Conservation (phyloP, 1,140 invertebrate species). For the Linepithema humile region DNA sequence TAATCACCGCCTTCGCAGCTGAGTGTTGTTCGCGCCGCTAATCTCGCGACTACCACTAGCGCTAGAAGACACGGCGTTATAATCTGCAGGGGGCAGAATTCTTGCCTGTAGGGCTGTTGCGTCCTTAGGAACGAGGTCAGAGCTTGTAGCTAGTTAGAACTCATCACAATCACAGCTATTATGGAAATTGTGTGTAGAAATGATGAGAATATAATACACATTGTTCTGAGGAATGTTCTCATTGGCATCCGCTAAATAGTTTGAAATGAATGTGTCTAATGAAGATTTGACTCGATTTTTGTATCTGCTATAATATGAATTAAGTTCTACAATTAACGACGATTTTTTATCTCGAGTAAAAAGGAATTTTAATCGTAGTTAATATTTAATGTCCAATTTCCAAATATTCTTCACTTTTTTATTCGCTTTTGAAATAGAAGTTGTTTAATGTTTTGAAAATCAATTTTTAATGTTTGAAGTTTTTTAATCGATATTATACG, state of each 20-base stretch:
- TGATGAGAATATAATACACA: background rate
- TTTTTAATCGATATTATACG: too few species aligned
- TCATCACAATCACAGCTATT: background rate
- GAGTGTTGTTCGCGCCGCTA: constrained; percentile 33
- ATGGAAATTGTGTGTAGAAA: background rate
- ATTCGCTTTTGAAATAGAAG: too few species aligned
- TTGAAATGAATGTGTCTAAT: background rate
- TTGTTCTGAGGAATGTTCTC: background rate
- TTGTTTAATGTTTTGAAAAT: too few species aligned
- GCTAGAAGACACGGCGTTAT: background rate
- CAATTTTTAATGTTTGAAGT: too few species aligned
- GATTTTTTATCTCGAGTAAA: too few species aligned
- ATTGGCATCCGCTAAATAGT: background rate
- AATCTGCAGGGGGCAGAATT: background rate
- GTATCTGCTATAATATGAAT: too few species aligned
- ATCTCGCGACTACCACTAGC: constrained; percentile 42
- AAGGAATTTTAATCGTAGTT: too few species aligned
- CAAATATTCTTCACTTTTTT: too few species aligned
- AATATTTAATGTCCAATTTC: too few species aligned
- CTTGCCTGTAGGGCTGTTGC: background rate
- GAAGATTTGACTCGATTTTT: too few species aligned
- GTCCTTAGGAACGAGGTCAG: constrained; percentile 35
- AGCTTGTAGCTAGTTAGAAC: background rate
- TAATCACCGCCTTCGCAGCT: constrained; percentile 54
- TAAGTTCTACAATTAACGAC: too few species aligned